Conservation (phyloP, 2,797 vertebrate species). For the Protosalanx chinensis region DNA sequence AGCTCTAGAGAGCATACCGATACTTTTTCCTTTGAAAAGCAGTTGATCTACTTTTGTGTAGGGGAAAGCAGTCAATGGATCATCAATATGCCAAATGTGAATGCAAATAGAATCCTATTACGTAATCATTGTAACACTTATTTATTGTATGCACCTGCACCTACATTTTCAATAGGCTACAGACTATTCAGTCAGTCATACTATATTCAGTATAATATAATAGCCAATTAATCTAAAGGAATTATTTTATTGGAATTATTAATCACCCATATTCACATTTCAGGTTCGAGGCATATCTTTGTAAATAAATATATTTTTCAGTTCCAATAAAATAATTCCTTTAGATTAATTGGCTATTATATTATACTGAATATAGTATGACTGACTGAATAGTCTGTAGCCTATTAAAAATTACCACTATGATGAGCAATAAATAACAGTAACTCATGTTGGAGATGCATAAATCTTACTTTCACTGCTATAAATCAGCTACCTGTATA, state of each 20-base stretch:
- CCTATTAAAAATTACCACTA: neutral
- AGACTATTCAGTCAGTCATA: too few relatives aligned
- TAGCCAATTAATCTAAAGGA: neutral
- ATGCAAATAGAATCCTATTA: too few relatives aligned
- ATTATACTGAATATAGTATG: too few relatives aligned
- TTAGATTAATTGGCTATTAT: neutral
- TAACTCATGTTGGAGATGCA: neutral
- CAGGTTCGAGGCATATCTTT: neutral
- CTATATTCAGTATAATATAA: too few relatives aligned
- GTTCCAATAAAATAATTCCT: neutral
- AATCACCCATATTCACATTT: neutral
- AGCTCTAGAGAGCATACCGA: too few relatives aligned
- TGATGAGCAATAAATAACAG: neutral
- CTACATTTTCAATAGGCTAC: neutral
- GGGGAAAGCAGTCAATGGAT: too few relatives aligned
- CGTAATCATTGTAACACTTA: too few relatives aligned
- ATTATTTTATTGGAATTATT: neutral
- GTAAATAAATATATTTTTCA: conserved; percentile 1
- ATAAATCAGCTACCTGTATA: conserved; percentile 3
- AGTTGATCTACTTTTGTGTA: too few relatives aligned
- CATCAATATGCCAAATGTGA: too few relatives aligned
- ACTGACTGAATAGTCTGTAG: too few relatives aligned
- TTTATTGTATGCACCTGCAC: too few relatives aligned
- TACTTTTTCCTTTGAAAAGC: too few relatives aligned
- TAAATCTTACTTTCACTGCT: conserved; percentile 3